Evolutionary conservation across 1,140 invertebrate genomes (phyloP), one percentile per base, ranked within the genome.

Genomic region (Centruroides sculpturatus): DNA sequence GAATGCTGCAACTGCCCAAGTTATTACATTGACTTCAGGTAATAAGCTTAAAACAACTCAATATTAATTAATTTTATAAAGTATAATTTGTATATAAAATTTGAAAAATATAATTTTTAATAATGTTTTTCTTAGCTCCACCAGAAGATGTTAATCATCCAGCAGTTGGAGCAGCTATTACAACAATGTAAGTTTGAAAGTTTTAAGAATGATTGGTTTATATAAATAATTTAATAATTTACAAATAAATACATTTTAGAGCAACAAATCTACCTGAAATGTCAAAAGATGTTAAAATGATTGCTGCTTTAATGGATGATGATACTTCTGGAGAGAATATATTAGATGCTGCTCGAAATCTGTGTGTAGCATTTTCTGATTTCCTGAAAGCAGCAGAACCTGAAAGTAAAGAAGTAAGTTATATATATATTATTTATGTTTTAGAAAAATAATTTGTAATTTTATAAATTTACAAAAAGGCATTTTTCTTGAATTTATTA

Each of bases 1-100:
- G 93, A 98, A 93, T 78, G 95, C 93, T 1, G 95, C 95, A 49
- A 98, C 94, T 0, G 96, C 95, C 10, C 92, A 97, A 74, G 84
- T 99, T 8, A 90, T 98, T 23, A 95, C 92, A 0, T 76, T 95
- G 48, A 94, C 92, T 1, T 89, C 90, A 0, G 85, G 56, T 56
- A 35, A 36, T 71, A 23, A 23, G 23, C n/a, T n/a, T n/a, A n/a
- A n/a, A n/a, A n/a, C n/a, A n/a, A n/a, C n/a, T n/a, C n/a, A n/a
- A n/a, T n/a, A n/a, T n/a, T n/a, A n/a, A n/a, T n/a, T n/a, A n/a
- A n/a, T n/a, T n/a, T n/a, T n/a, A n/a, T n/a, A 23, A 23, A 23
- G 23, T 23, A 23, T 23, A 23, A 23, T 23, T 23, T 2, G 23
- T 23, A 23, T 23, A 23, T 23, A 23, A 23, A 23, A 23, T 23